Evolutionary conservation across 2,888 invertebrate genomes (phyloP).

Genomic region (Amphipoea lucens): DNA sequence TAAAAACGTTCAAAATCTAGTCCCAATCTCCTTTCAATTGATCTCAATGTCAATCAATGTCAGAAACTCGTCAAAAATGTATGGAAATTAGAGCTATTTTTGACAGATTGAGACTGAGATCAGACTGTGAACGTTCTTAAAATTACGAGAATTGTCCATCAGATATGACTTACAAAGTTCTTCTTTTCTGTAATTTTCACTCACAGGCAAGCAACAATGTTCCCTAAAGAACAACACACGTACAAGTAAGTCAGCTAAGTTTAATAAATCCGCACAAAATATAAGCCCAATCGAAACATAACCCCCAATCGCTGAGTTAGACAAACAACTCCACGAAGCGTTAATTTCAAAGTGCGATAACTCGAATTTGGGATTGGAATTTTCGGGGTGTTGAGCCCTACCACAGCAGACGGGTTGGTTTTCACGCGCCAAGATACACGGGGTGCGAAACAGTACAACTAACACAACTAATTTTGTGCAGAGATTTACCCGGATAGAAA

Average conservation of each 20-base stretch:
- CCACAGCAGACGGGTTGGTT: slow-evolving; percentile 61
- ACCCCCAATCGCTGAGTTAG: slow-evolving; percentile 49
- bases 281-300: slow-evolving; percentile 41
- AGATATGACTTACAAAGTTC: not conserved
- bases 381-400: slow-evolving; percentile 64
- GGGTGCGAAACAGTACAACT: slow-evolving; percentile 58
- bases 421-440: slow-evolving; percentile 66
- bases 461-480: slow-evolving; percentile 52
- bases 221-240: not conserved
- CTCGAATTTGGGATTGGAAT: slow-evolving; percentile 69
- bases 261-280: slow-evolving; percentile 15
- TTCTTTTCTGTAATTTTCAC: not conserved
- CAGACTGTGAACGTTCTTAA: not conserved
- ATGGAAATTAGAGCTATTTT: not conserved
- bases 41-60: not conserved
- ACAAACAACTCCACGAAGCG: slow-evolving; percentile 59
- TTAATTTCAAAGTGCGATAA: slow-evolving; percentile 70
- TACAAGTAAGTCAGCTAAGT: slow-evolving; percentile 14
- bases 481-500: slow-evolving; percentile 48
- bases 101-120: not conserved
- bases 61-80: not conserved
- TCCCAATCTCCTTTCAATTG: not conserved
- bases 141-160: not conserved
- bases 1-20: not conserved
- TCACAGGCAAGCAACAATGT: no score